phyloP scores from a whole-genome alignment of 2,113 vertebrate genomes.

The Rhinichthys klamathensis region DNA sequence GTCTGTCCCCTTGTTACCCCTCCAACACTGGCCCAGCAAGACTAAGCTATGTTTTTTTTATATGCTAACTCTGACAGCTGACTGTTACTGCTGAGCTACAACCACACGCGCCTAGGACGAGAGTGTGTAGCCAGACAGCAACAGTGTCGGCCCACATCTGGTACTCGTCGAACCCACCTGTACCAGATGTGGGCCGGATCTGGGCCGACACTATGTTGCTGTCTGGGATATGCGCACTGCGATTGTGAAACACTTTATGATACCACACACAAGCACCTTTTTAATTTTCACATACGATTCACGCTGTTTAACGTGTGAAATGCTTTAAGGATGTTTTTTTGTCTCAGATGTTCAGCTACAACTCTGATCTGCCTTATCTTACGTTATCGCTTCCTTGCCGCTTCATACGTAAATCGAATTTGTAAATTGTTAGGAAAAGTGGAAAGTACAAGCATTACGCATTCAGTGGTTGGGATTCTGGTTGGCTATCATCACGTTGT shows the following conservation, averaged over 20 bases:
- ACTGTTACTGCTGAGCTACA: slow-evolving; percentile 45
- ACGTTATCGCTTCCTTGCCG: slow-evolving; percentile 4
- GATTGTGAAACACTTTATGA: slow-evolving; percentile 29
- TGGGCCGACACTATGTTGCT: no score
- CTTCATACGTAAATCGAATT: neutral
- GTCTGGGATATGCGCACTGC: slow-evolving; percentile 4
- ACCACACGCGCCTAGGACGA: slow-evolving; percentile 27
- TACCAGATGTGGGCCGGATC: no score
- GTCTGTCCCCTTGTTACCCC: slow-evolving; percentile 29
- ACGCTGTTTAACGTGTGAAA: slow-evolving; percentile 18
- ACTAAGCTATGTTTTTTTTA: slow-evolving; percentile 52
- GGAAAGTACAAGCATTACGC: neutral
- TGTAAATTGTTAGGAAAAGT: neutral
- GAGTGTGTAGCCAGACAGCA: neutral
- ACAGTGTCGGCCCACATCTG: no score
- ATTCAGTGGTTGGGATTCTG: neutral
- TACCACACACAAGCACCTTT: slow-evolving; percentile 34
- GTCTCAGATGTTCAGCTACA: neutral
- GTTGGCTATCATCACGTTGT: slow-evolving; percentile 3
- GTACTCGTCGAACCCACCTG: no score
- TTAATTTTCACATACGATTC: slow-evolving; percentile 6
- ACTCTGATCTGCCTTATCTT: slow-evolving; percentile 23
- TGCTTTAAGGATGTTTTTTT: neutral
- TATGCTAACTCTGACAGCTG: slow-evolving; percentile 45
- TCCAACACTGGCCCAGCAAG: slow-evolving; percentile 55